Conservation (phyloP, 2,797 vertebrate species). For the Lepus townsendii region DNA sequence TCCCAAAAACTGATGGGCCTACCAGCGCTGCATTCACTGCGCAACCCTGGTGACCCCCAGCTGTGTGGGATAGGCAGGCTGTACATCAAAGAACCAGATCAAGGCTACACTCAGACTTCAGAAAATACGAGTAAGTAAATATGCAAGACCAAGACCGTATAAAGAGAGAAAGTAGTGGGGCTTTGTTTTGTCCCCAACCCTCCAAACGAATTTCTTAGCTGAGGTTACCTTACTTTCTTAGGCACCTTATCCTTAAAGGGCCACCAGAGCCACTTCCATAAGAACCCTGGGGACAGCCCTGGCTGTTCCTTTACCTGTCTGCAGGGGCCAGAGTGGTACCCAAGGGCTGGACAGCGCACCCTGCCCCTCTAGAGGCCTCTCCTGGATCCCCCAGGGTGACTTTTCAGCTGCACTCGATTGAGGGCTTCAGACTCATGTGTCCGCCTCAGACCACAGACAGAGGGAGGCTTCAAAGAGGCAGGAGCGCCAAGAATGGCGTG, state of each 20-base stretch:
- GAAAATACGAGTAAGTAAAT: conserved; percentile 62
- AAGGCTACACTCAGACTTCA: conserved; percentile 42
- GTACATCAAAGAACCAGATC: conserved; percentile 13
- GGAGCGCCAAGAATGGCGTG: conserved; percentile 4
- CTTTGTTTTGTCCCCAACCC: conserved; percentile 7
- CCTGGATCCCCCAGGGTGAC: too few relatives aligned
- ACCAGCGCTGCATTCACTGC: neutral
- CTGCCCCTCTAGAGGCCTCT: neutral
- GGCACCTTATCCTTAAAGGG: conserved; percentile 3
- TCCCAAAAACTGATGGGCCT: conserved; percentile 54
- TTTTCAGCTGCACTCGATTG: neutral
- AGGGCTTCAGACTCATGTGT: neutral
- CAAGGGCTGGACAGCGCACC: too few relatives aligned
- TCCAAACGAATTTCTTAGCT: conserved; percentile 48
- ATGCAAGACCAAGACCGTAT: neutral
- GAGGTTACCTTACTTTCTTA: conserved; percentile 47
- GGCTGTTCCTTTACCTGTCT: too few relatives aligned
- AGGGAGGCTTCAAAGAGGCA: neutral
- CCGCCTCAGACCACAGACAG: neutral
- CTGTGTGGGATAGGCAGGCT: neutral
- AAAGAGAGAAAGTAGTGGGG: neutral
- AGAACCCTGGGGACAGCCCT: too few relatives aligned
- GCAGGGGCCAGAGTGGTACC: too few relatives aligned
- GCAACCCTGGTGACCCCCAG: conserved; percentile 54
- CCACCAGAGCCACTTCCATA: neutral